phyloP scores from a whole-genome alignment of 2,888 invertebrate species.

The Conistra vaccinii region DNA sequence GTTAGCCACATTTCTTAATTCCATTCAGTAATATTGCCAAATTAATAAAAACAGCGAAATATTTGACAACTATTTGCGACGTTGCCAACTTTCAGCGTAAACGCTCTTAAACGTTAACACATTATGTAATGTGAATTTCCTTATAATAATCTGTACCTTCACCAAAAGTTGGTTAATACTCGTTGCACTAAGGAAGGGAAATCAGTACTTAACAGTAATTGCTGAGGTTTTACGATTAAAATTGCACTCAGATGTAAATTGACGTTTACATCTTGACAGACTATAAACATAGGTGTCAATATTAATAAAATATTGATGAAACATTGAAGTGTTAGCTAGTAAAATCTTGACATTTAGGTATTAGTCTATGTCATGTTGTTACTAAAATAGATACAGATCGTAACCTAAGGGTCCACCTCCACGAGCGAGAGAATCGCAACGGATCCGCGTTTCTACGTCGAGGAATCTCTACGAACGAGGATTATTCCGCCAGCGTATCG shows the following conservation, averaged over 20 bases:
- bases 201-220: slow-evolving; percentile 44
- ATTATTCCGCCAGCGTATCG: too few species aligned
- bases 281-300: slow-evolving; percentile 60
- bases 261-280: slow-evolving; percentile 66
- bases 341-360: slow-evolving; percentile 16
- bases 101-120: slow-evolving; percentile 1
- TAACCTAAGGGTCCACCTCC: too few species aligned
- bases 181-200: slow-evolving; percentile 44
- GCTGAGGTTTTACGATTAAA: slow-evolving; percentile 71
- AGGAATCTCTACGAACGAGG: too few species aligned
- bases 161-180: slow-evolving; percentile 27
- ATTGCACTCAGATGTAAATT: slow-evolving; percentile 76
- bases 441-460: too few species aligned
- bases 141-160: neutral
- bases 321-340: slow-evolving; percentile 53
- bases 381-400: neutral
- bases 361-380: neutral
- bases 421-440: too few species aligned
- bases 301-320: slow-evolving; percentile 57
- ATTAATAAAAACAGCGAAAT: too few species aligned
- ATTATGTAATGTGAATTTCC: neutral
- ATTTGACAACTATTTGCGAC: too few species aligned
- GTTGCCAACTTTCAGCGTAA: too few species aligned
- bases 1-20: too few species aligned
- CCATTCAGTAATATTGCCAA: too few species aligned